Conservation (phyloP, 1,140 invertebrate species). For the Homalodisca vitripennis region DNA sequence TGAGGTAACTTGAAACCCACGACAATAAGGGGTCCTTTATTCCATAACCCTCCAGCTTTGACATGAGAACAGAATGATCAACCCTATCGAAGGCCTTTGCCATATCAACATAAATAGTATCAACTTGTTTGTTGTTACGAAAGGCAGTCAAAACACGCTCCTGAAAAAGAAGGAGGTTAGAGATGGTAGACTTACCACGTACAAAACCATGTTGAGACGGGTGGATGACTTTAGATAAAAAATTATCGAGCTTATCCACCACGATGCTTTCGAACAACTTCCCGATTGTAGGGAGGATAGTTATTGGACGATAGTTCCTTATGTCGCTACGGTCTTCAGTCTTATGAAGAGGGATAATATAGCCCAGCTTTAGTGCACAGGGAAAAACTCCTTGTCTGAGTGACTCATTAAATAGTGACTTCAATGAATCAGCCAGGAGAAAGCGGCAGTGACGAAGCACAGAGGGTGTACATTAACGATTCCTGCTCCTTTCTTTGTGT, state of each 20-base stretch:
- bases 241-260: constrained; percentile 1
- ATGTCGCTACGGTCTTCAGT: not conserved
- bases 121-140: not conserved
- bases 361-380: not conserved
- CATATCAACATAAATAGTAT: not conserved
- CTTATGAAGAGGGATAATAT: not conserved
- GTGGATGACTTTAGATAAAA: not conserved
- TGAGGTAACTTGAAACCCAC: not conserved
- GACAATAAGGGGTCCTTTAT: not conserved
- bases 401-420: not conserved
- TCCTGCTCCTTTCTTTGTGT: not conserved
- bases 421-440: not conserved
- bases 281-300: not conserved
- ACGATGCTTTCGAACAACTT: not conserved
- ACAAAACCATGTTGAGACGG: not conserved
- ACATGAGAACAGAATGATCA: not conserved
- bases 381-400: not conserved
- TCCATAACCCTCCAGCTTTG: constrained; percentile 2
- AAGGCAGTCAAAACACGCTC: not conserved
- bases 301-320: constrained; percentile 13
- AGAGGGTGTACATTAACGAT: not conserved
- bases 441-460: not conserved
- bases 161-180: constrained; percentile 8
- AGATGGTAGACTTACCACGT: not conserved
- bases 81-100: not conserved